These are phyloP conservation scores for Cheilinus undulatus DNA, from an alignment of 2,113 vertebrate genomes.

Conservation along the genomic window DNA sequence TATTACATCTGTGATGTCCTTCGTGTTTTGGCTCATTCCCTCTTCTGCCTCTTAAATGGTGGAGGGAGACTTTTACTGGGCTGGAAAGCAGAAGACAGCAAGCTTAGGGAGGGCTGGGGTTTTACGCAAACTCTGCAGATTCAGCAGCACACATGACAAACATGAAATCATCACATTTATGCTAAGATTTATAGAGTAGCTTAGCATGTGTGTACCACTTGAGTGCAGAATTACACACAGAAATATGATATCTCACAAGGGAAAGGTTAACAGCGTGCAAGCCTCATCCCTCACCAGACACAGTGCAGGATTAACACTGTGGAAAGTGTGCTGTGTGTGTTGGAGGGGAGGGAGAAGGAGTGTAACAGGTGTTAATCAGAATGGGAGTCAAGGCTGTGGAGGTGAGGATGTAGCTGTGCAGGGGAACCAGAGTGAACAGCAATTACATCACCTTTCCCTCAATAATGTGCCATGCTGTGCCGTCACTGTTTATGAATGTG, in stretches of 20 bases:
- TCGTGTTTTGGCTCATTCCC: slow-evolving; percentile 11
- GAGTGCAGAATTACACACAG: slow-evolving; percentile 23
- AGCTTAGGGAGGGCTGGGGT: slow-evolving; percentile 31
- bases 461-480: slow-evolving; percentile 60
- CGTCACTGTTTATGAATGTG: slow-evolving; percentile 37
- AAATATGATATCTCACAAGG: slow-evolving; percentile 49
- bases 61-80: slow-evolving; percentile 43
- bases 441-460: slow-evolving; percentile 80
- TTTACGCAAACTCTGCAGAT: slow-evolving; percentile 28
- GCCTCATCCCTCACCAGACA: slow-evolving; percentile 58
- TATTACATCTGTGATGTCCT: slow-evolving; percentile 54
- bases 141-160: slow-evolving; percentile 6
- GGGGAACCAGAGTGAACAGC: slow-evolving; percentile 59
- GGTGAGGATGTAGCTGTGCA: slow-evolving; percentile 49
- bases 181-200: neutral
- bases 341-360: slow-evolving; percentile 51
- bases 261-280: slow-evolving; percentile 47
- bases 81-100: slow-evolving; percentile 36
- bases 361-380: slow-evolving; percentile 84
- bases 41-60: slow-evolving; percentile 61
- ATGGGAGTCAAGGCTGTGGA: slow-evolving; percentile 77
- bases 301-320: slow-evolving; percentile 62
- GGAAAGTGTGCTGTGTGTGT: neutral
- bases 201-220: neutral
- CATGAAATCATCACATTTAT: neutral